phyloP scores from a whole-genome alignment of 2,797 vertebrate genomes.

The Melanotaenia maccullochi region DNA sequence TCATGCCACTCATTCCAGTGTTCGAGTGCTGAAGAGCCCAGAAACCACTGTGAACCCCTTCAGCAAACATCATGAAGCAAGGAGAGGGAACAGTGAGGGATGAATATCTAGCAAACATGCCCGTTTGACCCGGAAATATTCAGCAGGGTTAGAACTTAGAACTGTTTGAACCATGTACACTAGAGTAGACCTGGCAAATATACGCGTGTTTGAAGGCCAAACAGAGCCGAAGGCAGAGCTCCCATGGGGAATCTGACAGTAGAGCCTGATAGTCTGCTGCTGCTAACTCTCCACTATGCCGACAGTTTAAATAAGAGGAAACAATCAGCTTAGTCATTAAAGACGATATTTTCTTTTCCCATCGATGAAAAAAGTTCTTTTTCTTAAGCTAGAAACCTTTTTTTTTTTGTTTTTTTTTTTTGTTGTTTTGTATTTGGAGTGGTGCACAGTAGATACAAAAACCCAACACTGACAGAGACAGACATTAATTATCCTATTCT shows the following conservation, averaged over 20 bases:
- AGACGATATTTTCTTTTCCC: conserved; percentile 39
- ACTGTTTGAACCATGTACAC: conserved; percentile 68
- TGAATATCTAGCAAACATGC: conserved; percentile 69
- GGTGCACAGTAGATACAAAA: not conserved
- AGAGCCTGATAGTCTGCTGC: conserved; percentile 67
- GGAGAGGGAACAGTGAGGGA: conserved; percentile 31
- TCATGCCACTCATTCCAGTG: conserved; percentile 61
- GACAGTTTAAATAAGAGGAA: conserved; percentile 66
- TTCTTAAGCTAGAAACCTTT: conserved; percentile 13
- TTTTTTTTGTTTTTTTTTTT: conserved; percentile 10
- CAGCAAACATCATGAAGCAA: conserved; percentile 60
- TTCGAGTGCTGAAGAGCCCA: conserved; percentile 44
- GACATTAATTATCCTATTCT: conserved; percentile 69
- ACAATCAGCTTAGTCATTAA: conserved; percentile 74
- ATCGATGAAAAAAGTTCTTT: conserved; percentile 12
- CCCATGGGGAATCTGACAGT: conserved; percentile 84
- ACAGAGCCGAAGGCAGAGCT: conserved; percentile 77
- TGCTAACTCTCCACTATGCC: conserved; percentile 46
- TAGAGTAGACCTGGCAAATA: conserved; percentile 69
- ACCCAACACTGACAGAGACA: conserved; percentile 20
- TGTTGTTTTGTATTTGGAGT: not conserved
- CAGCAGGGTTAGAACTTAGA: conserved; percentile 45
- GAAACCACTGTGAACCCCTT: conserved; percentile 65
- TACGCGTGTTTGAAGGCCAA: conserved; percentile 80
- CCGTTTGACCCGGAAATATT: conserved; percentile 79